Percentiles rank a stretch among this genome's conserved stretches.
These are phyloP conservation scores for Cephalophus harveyi DNA, from an alignment of 2,113 vertebrate species.

Conservation along the genomic window DNA sequence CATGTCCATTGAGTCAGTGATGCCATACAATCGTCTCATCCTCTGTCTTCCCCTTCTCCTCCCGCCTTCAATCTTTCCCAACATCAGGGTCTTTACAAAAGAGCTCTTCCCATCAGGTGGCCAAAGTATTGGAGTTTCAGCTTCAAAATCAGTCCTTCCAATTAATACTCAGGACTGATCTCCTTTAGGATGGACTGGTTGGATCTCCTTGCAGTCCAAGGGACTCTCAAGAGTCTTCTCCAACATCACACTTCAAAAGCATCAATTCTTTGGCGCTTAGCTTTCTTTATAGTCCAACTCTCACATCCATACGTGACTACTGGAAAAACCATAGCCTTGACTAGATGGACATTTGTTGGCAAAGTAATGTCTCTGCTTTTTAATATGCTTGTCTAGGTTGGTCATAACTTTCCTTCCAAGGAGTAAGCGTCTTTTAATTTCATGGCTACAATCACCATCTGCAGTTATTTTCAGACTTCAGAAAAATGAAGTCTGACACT, in stretches of 20 bases:
- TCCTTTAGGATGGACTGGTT: not conserved
- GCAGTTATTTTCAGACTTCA: not conserved
- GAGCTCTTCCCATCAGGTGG: not conserved
- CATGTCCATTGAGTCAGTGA: not conserved
- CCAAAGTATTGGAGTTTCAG: not conserved
- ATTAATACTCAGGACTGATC: not conserved
- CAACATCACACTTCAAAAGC: not conserved
- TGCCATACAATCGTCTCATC: not conserved
- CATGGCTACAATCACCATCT: not conserved
- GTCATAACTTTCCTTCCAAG: not conserved
- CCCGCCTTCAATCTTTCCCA: not conserved
- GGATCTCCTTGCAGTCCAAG: not conserved
- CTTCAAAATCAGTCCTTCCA: not conserved
- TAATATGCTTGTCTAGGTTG: not conserved
- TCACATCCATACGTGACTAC: not conserved
- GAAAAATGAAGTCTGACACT: not conserved
- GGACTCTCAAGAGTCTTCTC: not conserved
- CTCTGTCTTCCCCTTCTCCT: not conserved
- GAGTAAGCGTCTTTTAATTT: not conserved
- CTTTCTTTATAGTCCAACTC: not conserved
- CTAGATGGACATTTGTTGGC: not conserved
- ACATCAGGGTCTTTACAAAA: not conserved
- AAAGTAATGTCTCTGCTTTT: not conserved
- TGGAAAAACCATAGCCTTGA: not conserved
- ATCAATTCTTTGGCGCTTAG: fast-evolving